Evolutionary conservation across 2,888 invertebrate genomes (phyloP).

Genomic region (Sympetrum striolatum): DNA sequence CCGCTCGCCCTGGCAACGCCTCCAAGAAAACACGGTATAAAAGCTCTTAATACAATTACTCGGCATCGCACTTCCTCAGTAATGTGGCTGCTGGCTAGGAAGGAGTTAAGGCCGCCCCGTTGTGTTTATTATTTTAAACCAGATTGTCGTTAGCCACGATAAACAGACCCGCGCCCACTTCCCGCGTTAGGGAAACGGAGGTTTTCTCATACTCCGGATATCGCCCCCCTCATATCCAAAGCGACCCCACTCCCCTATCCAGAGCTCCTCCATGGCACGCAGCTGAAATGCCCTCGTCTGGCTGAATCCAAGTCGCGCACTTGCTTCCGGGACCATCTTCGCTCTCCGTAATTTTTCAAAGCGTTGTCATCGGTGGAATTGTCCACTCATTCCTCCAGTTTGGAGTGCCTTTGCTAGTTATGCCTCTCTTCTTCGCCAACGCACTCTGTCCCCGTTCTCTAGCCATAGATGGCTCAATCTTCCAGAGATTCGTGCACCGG

Average conservation of each 20-base stretch:
- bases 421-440: neutral
- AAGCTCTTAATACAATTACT: too few relatives aligned
- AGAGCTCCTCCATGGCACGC: neutral
- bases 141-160: constrained; percentile 34
- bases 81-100: neutral
- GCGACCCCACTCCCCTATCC: neutral
- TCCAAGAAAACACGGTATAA: too few relatives aligned
- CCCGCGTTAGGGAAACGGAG: constrained; percentile 4
- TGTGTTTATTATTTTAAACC: constrained; percentile 42
- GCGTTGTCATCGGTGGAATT: neutral
- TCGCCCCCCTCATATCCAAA: neutral
- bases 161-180: constrained; percentile 40
- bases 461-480: neutral
- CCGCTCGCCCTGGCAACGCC: too few relatives aligned
- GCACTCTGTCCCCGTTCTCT: neutral
- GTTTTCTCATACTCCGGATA: constrained; percentile 6
- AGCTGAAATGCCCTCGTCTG: neutral
- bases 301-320: neutral
- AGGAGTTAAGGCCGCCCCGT: neutral
- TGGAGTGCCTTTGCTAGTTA: neutral
- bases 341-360: neutral
- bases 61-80: too few relatives aligned
- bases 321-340: neutral
- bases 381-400: neutral
- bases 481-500: neutral